phyloP scores from a whole-genome alignment of 1,140 invertebrate species.

The Drosophila sturtevanti region DNA sequence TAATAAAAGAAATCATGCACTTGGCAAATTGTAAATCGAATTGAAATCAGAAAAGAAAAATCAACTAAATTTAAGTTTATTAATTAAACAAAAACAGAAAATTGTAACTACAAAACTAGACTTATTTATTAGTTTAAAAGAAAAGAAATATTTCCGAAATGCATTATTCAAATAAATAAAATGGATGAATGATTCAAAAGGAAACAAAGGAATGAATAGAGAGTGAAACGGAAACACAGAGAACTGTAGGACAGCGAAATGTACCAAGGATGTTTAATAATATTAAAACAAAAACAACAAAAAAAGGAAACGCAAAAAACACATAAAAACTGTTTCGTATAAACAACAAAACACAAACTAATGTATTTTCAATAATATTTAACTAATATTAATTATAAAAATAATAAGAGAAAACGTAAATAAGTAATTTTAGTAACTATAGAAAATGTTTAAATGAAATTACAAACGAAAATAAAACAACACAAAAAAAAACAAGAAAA shows the following conservation, averaged over 20 bases:
- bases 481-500: constrained; percentile 50
- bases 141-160: constrained; percentile 50
- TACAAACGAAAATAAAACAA: constrained; percentile 78
- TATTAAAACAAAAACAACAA: constrained; percentile 59
- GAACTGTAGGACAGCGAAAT: constrained; percentile 59
- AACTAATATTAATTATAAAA: constrained; percentile 80
- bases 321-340: constrained; percentile 65
- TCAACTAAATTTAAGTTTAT: constrained; percentile 56
- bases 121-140: constrained; percentile 78
- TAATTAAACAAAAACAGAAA: constrained; percentile 54
- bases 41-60: constrained; percentile 39
- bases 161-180: constrained; percentile 47
- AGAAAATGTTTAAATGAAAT: constrained; percentile 83
- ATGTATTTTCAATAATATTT: constrained; percentile 82
- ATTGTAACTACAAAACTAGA: constrained; percentile 79
- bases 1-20: constrained; percentile 54
- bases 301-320: constrained; percentile 58
- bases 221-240: not conserved
- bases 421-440: constrained; percentile 83
- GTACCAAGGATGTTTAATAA: constrained; percentile 81
- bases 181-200: no score
- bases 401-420: constrained; percentile 70
- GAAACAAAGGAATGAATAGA: constrained; percentile 12
- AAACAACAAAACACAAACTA: constrained; percentile 68
- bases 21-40: constrained; percentile 72